Evolutionary conservation across 2,113 vertebrate species (phyloP).

Genomic region (Perca fluviatilis): DNA sequence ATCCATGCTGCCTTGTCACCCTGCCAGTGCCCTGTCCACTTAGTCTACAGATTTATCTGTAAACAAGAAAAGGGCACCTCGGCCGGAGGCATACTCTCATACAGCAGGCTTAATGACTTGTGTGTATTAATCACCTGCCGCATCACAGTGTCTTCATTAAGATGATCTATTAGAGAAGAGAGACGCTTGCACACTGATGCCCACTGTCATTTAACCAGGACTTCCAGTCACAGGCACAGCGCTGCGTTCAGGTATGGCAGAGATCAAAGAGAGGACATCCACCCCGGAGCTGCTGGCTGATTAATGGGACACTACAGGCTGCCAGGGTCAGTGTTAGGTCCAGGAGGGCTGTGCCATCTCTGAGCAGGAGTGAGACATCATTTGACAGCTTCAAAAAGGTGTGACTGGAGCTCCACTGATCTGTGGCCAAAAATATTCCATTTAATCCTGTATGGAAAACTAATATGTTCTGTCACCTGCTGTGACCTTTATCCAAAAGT

Average conservation of each 20-base stretch:
- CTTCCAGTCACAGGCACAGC: conserved; percentile 21
- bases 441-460: conserved; percentile 6
- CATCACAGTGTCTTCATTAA: conserved; percentile 71
- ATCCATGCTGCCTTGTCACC: conserved; percentile 27
- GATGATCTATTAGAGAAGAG: conserved; percentile 70
- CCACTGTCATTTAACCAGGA: conserved; percentile 51
- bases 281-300: conserved; percentile 27
- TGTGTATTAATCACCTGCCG: conserved; percentile 72
- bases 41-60: conserved; percentile 66
- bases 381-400: conserved; percentile 34
- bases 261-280: conserved; percentile 52
- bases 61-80: conserved; percentile 63
- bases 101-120: conserved; percentile 65
- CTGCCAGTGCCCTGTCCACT: conserved; percentile 60
- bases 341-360: conserved; percentile 3
- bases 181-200: conserved; percentile 1
- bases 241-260: conserved; percentile 28
- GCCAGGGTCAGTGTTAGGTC: conserved; percentile 48
- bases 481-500: neutral
- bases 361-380: conserved; percentile 40
- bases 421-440: neutral
- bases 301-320: conserved; percentile 37
- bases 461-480: neutral
- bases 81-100: conserved; percentile 14
- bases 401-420: conserved; percentile 1